Conservation (phyloP, 2,888 invertebrate species). For the Hermaeophaga mercurialis region DNA sequence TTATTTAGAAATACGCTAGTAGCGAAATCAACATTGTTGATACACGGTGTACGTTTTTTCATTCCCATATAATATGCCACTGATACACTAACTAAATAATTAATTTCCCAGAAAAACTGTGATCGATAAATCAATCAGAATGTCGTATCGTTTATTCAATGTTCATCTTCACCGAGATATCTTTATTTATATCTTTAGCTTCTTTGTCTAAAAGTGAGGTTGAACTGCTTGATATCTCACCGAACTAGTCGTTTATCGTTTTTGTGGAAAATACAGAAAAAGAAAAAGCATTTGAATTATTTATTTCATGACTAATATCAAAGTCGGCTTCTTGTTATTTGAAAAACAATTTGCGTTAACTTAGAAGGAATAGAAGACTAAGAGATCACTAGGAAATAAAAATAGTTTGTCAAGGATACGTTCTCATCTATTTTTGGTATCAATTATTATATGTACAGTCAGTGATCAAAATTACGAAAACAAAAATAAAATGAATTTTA, state of each 20-base stretch:
- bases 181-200: conserved; percentile 3
- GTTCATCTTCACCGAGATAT: conserved; percentile 1
- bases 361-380: not conserved
- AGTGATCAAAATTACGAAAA: no score
- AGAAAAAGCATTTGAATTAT: conserved; percentile 6
- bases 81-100: no score
- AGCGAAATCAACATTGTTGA: no score
- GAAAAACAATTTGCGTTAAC: not conserved
- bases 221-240: conserved; percentile 2
- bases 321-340: not conserved
- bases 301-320: conserved; percentile 13
- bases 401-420: no score
- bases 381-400: not conserved
- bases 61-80: no score
- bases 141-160: not conserved
- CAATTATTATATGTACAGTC: no score
- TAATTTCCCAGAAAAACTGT: no score
- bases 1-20: no score
- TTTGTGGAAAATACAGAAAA: conserved; percentile 1
- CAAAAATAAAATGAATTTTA: no score
- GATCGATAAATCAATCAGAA: not conserved
- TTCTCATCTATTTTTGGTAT: no score
- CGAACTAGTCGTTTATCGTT: conserved; percentile 1
- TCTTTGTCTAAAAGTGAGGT: not conserved
- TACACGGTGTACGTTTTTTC: no score